Percentiles rank a stretch among this genome's conserved stretches.
Conservation (phyloP, 2,113 vertebrate species). For the Garra rufa region DNA sequence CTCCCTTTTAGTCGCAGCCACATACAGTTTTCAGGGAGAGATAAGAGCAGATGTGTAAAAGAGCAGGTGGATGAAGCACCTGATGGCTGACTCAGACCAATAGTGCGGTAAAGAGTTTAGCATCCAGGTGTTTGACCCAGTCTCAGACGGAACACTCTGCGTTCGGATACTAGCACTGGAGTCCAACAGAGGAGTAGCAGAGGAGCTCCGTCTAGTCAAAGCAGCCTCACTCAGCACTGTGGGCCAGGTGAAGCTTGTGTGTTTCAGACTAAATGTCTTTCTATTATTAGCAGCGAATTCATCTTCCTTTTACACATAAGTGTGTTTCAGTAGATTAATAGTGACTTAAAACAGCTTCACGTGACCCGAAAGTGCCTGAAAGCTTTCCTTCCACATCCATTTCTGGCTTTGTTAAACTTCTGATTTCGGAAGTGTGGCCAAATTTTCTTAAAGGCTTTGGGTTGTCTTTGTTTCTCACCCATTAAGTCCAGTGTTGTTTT, state of each 20-base stretch:
- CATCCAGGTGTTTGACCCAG: constrained; percentile 64
- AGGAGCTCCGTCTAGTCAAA: constrained; percentile 56
- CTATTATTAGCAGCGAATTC: constrained; percentile 1
- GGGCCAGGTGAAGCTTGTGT: constrained; percentile 53
- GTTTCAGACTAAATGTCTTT: neutral
- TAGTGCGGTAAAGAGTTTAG: constrained; percentile 50
- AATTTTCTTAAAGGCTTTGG: neutral
- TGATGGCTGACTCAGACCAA: constrained; percentile 55
- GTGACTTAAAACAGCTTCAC: constrained; percentile 51
- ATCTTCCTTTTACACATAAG: neutral
- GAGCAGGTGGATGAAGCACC: constrained; percentile 65
- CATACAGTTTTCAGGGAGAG: constrained; percentile 50
- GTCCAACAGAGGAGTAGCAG: constrained; percentile 51
- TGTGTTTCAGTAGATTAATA: constrained; percentile 14
- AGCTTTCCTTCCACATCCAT: constrained; percentile 57
- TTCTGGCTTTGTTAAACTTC: constrained; percentile 21
- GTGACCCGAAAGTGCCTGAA: constrained; percentile 43
- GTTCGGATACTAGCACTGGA: constrained; percentile 56
- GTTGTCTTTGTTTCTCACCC: neutral
- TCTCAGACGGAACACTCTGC: constrained; percentile 54
- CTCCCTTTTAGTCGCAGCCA: constrained; percentile 55
- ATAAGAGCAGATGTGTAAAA: constrained; percentile 49
- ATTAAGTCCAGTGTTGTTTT: constrained; percentile 4
- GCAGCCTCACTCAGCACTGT: constrained; percentile 46
- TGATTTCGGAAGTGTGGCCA: neutral